Conservation (phyloP, 2,888 invertebrate genomes). For the Tridacna crocea region DNA sequence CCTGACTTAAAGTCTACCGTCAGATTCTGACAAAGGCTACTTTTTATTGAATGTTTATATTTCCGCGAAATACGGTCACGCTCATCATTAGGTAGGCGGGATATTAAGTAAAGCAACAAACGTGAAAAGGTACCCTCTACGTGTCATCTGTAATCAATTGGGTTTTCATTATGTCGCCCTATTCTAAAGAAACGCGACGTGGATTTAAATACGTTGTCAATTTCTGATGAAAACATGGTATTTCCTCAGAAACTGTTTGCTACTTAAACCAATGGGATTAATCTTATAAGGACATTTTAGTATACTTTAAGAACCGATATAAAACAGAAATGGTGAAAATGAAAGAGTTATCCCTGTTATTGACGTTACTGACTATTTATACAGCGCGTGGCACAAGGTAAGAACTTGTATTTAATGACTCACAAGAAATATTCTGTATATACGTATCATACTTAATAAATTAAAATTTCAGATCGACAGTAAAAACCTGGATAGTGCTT, state of each 20-base stretch:
- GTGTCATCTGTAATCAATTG: no score
- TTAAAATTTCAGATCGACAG: no score
- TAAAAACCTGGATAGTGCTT: no score
- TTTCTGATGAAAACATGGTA: slow-evolving; percentile 1
- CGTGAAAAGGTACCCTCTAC: no score
- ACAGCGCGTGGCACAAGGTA: slow-evolving; percentile 8
- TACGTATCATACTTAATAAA: no score
- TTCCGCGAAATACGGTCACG: no score
- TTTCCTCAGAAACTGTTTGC: not conserved
- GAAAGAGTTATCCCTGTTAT: not conserved
- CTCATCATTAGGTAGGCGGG: no score
- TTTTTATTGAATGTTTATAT: no score
- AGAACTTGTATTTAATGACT: not conserved
- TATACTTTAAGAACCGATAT: not conserved
- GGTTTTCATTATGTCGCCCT: not conserved
- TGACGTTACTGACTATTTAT: not conserved
- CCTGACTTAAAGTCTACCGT: no score
- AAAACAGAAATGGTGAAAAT: not conserved
- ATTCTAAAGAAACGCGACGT: slow-evolving; percentile 1
- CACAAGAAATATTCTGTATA: no score
- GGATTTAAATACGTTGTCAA: slow-evolving; percentile 14
- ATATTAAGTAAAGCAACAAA: no score
- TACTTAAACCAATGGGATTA: not conserved
- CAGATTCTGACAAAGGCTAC: no score
- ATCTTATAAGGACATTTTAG: not conserved